phyloP scores from a whole-genome alignment of 2,888 invertebrate genomes.

The Oscheius myriophilus region DNA sequence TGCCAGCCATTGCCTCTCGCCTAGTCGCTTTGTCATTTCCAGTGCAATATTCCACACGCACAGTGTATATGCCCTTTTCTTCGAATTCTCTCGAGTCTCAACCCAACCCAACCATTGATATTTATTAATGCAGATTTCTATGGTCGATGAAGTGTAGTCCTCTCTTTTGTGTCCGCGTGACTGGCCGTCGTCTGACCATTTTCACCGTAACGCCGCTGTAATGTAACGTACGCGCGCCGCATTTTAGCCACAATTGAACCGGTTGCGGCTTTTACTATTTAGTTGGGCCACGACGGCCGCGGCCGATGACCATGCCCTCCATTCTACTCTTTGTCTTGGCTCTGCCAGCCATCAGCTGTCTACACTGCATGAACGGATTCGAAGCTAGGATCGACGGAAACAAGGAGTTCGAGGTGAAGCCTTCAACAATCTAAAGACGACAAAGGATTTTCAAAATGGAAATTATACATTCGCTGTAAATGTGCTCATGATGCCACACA shows the following conservation, averaged over 20 bases:
- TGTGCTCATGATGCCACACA: too few species aligned
- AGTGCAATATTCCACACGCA: constrained; percentile 19
- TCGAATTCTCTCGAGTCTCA: not conserved
- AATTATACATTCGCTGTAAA: too few species aligned
- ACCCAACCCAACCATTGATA: not conserved
- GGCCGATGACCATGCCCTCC: constrained; percentile 1
- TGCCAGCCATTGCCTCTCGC: constrained; percentile 29
- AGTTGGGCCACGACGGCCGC: not conserved
- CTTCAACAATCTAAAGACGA: too few species aligned
- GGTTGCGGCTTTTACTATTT: constrained; percentile 16
- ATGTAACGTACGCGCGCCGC: too few species aligned
- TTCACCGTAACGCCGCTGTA: too few species aligned
- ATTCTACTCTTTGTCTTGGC: not conserved
- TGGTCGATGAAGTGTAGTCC: not conserved
- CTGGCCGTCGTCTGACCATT: too few species aligned
- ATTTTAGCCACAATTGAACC: constrained; percentile 4
- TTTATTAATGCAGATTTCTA: not conserved
- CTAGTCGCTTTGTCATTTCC: constrained; percentile 17
- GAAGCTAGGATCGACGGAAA: constrained; percentile 22
- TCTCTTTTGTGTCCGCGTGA: not conserved
- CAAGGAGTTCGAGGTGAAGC: constrained; percentile 23
- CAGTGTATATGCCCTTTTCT: not conserved
- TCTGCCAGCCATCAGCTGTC: not conserved
- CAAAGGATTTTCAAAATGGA: too few species aligned
- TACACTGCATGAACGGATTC: constrained; percentile 26